These are phyloP conservation scores for Orientallactaga bullata DNA, from an alignment of 2,113 vertebrate species.

Conservation along the genomic window DNA sequence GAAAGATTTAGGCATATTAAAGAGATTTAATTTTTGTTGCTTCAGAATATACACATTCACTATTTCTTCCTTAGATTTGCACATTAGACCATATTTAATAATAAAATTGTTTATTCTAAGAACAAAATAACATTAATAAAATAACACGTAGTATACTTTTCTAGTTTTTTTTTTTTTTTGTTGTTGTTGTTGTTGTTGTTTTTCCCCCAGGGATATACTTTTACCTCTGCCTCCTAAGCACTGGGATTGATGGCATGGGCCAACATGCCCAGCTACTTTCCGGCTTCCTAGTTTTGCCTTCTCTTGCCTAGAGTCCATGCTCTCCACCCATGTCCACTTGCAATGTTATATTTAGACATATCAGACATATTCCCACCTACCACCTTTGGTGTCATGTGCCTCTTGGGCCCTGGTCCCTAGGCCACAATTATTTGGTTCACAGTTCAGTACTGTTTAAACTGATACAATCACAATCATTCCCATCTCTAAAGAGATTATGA, in stretches of 20 bases:
- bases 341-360: neutral
- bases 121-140: neutral
- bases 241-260: too few species aligned
- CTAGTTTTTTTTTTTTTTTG: too few species aligned
- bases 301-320: neutral
- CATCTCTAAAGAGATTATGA: neutral
- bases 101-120: neutral
- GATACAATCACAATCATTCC: neutral
- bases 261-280: too few species aligned
- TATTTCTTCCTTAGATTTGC: neutral
- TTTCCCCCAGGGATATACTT: too few species aligned
- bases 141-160: neutral
- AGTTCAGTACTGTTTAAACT: neutral
- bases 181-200: too few species aligned
- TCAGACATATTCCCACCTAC: neutral
- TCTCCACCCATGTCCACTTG: neutral
- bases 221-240: too few species aligned
- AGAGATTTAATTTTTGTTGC: neutral
- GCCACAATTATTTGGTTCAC: neutral
- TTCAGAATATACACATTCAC: neutral
- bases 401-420: too few species aligned
- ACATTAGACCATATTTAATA: neutral
- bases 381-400: neutral
- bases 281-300: neutral
- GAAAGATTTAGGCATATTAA: conserved; percentile 29